These are phyloP conservation scores for Anthrax anthrax DNA, from an alignment of 2,888 invertebrate species.

Conservation along the genomic window DNA sequence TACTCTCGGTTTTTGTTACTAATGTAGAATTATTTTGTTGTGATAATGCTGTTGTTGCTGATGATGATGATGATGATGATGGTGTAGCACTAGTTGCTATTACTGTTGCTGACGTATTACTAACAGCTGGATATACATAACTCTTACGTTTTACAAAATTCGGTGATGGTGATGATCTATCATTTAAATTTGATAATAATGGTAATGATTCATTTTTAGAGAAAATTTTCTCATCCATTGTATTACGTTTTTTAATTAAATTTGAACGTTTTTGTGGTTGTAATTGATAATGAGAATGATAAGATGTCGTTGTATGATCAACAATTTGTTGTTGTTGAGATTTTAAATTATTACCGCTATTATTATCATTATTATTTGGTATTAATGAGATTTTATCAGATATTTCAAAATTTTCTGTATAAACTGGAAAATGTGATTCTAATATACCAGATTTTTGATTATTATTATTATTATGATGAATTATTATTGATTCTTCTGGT, in stretches of 20 bases:
- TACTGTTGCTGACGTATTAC: constrained; percentile 14
- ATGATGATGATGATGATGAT: constrained; percentile 8
- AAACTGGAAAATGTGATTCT: constrained; percentile 35
- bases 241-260: constrained; percentile 25
- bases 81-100: constrained; percentile 22
- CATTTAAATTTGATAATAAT: constrained; percentile 36
- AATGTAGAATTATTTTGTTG: constrained; percentile 1
- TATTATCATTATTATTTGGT: constrained; percentile 9
- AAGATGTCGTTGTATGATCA: constrained; percentile 2
- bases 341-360: no score
- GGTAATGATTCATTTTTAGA: constrained; percentile 41
- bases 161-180: constrained; percentile 39
- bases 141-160: constrained; percentile 46
- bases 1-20: constrained; percentile 15
- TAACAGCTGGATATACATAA: constrained; percentile 43
- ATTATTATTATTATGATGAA: constrained; percentile 1
- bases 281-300: neutral
- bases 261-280: constrained; percentile 16
- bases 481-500: constrained; percentile 3
- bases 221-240: constrained; percentile 30
- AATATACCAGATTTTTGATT: constrained; percentile 25
- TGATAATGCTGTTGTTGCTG: constrained; percentile 6
- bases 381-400: constrained; percentile 17
- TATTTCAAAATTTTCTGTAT: constrained; percentile 11
- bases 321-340: no score